A percentile compares a stretch with the other conserved stretches of the same genome.
These are phyloP conservation scores for Lucilia sericata DNA, from an alignment of 1,140 invertebrate genomes.

Conservation along the genomic window DNA sequence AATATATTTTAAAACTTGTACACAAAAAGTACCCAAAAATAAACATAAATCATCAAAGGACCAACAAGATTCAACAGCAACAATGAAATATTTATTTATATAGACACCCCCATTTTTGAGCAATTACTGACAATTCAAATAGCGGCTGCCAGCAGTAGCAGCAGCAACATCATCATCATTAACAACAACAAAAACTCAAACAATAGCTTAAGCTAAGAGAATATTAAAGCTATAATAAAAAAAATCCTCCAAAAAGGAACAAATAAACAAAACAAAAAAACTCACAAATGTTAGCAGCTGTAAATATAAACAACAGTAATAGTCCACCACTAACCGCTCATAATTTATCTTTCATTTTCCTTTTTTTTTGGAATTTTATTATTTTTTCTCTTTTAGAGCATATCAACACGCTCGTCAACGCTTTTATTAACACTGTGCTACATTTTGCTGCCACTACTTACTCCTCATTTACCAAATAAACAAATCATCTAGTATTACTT, in stretches of 20 bases:
- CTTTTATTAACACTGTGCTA: slow-evolving; percentile 33
- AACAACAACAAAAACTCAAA: background rate
- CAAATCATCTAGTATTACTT: no score
- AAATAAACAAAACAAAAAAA: background rate
- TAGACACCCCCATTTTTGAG: slow-evolving; percentile 21
- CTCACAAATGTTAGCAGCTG: slow-evolving; percentile 13
- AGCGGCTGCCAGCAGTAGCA: background rate
- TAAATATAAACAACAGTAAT: slow-evolving; percentile 32
- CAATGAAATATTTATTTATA: background rate
- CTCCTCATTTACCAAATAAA: no score
- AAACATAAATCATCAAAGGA: slow-evolving; percentile 38
- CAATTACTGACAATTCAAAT: slow-evolving; percentile 27
- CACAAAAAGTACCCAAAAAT: slow-evolving; percentile 2
- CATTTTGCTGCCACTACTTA: no score
- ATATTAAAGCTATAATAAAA: background rate
- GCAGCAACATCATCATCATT: background rate
- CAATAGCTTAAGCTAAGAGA: background rate
- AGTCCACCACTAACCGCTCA: slow-evolving; percentile 30
- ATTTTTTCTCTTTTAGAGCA: background rate
- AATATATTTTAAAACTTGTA: no score
- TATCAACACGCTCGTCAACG: slow-evolving; percentile 31
- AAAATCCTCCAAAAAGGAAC: background rate
- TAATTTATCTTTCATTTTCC: slow-evolving; percentile 24
- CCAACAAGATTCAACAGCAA: slow-evolving; percentile 1
- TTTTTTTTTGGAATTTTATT: background rate